These are phyloP conservation scores for Vanessa atalanta DNA, from an alignment of 1,140 invertebrate species.

Conservation along the genomic window DNA sequence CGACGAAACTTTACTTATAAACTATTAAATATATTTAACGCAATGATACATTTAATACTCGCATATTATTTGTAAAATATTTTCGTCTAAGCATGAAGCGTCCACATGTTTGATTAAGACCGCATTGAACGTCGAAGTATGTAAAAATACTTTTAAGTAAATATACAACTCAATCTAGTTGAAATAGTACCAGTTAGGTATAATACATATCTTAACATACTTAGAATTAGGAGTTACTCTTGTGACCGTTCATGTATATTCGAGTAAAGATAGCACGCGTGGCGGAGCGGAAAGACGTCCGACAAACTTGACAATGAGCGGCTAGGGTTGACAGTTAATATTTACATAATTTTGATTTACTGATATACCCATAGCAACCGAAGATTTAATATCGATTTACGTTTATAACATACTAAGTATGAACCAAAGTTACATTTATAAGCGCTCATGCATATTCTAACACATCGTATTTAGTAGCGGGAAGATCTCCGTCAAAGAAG, in stretches of 20 bases:
- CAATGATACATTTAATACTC: no score
- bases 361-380: conserved; percentile 1
- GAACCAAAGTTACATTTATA: background rate
- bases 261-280: conserved; percentile 21
- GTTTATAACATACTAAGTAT: conserved; percentile 7
- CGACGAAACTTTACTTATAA: conserved; percentile 15
- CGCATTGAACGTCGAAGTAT: no score
- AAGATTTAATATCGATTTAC: conserved; percentile 14
- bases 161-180: no score
- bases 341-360: conserved; percentile 41
- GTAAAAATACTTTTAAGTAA: no score
- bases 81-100: no score
- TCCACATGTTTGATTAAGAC: no score
- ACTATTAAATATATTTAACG: background rate
- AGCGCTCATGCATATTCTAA: conserved; percentile 10
- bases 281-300: conserved; percentile 17
- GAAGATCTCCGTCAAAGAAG: conserved; percentile 14
- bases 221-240: conserved; percentile 8
- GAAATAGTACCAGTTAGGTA: no score
- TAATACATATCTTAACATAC: background rate
- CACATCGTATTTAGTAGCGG: conserved; percentile 5
- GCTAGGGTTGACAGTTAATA: conserved; percentile 53
- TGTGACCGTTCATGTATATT: conserved; percentile 25
- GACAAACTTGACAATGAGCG: conserved; percentile 16
- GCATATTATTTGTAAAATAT: no score